Base-by-base conservation (phyloP, 2,797 vertebrate species). In the Enteromius paludinosus region DNA sequence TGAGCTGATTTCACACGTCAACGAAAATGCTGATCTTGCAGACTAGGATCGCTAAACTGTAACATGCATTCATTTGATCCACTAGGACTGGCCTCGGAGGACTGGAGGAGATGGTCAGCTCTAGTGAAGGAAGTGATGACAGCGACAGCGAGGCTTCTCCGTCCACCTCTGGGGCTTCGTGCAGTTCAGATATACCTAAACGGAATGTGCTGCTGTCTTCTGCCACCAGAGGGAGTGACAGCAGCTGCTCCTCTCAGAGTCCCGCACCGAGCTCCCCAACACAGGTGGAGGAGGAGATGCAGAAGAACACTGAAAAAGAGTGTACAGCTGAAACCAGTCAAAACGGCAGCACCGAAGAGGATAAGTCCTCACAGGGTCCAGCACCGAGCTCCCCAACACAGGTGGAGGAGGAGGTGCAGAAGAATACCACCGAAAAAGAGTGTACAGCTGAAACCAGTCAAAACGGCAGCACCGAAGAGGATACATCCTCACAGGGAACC, bases 81-180 rank as follows among this genome's bases (percentile, higher is more conserved):
- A 20, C 65, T 87, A 95, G 93, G 94, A 90, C 76, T 0, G 92
- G 92, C 0, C 65, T 94, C 79, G 93, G 92, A 74, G 94, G 86
- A 7, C 52, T 95, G 62, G 94, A 94, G 1, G 89, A 93, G 4
- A 38, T 84, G 15, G 89, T 87, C 72, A 95, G 91, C 41, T 95
- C 95, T 0, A 93, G 95, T 4, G 93, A 90, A 0, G 94, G 92
- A 0, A 93, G 91, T 0, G 78, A 90, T 41, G 92, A 89, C 4
- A 87, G 74, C 10, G 91, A 93, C 41, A 88, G 23, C 8, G 83
- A 86, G 15, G 86, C 75, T 4, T 86, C 86, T 68, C 89, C 79
- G 25, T 82, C 83, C 4, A 73, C 65, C 5, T 83, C 80, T 45
- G 83, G 73, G 0, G 85, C 85, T 65, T 83, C 81, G 6, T 47